Base-by-base conservation (phyloP, 2,888 invertebrate genomes). In the Diaphora mendica region DNA sequence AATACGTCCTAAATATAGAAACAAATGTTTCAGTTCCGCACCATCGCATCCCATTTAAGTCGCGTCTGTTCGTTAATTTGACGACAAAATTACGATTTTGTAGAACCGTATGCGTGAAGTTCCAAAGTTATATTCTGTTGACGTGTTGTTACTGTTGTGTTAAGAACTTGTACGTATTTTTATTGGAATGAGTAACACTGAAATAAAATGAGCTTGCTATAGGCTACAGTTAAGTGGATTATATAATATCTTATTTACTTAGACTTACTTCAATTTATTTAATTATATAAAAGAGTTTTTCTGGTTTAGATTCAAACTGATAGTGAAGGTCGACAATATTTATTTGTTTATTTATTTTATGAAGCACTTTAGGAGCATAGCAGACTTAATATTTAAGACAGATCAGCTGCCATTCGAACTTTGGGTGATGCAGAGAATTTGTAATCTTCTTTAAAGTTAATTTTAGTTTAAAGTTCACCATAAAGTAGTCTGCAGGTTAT, bases 81-180 rank as follows among this genome's bases (percentile, higher is more conserved):
- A 82, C 77, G 82, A 82, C 82, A 82, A 79, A 70, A 70, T 82
- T 82, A 82, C 74, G 76, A 73, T 71, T 76, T 55, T 62, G 62
- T 68, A 62, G 72, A 72, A 80, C 59, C 64, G 62, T 74, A 79
- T 62, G 70, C 70, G 73, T 75, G 73, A 78, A 78, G 66, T 74
- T 78, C 64, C 51, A 64, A 70, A 74, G 51, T 78, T 77, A 80
- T 77, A 64, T 75, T 72, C 72, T 74, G 82, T 69, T 77, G 80
- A 80, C 70, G 44, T 51, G 62, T 48, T 74, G 73, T 77, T 62
- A n/a, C 26, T 74, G 72, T 76, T 65, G 30, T 48, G 71, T 72
- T 64, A 48, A 68, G 51, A 39, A 64, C 71, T 51, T 74, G 35
- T 62, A n/a, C 26, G 44, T 72, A 62, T 67, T 67, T 68, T 68